A percentile compares a stretch with the other conserved stretches of the same genome.
Evolutionary conservation across 1,140 invertebrate species (phyloP).

Genomic region (Diuraphis noxia): DNA sequence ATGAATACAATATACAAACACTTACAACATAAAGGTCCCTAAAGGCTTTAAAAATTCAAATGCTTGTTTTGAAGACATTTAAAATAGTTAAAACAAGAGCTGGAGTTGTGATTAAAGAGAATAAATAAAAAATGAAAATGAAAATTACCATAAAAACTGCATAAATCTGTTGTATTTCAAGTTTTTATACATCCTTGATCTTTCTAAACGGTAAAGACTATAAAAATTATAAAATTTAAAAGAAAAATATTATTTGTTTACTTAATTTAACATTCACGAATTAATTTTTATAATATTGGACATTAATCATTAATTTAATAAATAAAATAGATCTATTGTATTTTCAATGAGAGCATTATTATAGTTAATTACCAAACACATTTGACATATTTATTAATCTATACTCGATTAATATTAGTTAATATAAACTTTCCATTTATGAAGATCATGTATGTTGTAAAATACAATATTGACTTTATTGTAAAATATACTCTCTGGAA

Average conservation of each 20-base stretch:
- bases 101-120: no score
- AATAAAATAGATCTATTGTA: neutral
- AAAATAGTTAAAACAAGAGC: neutral
- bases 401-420: neutral
- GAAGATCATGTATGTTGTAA: neutral
- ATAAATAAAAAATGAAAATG: neutral
- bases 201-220: neutral
- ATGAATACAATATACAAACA: neutral
- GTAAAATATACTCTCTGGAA: neutral
- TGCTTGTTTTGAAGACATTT: neutral
- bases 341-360: neutral
- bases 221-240: constrained; percentile 3
- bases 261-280: neutral
- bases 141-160: neutral
- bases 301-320: neutral
- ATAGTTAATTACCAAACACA: neutral
- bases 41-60: neutral
- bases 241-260: neutral
- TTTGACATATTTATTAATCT: neutral
- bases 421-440: neutral
- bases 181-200: neutral
- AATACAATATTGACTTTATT: constrained; percentile 6
- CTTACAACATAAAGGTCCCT: neutral
- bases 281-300: neutral
- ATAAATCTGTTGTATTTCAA: neutral